These are phyloP conservation scores for Notodonta dromedarius DNA, from an alignment of 2,888 invertebrate genomes.

Conservation along the genomic window DNA sequence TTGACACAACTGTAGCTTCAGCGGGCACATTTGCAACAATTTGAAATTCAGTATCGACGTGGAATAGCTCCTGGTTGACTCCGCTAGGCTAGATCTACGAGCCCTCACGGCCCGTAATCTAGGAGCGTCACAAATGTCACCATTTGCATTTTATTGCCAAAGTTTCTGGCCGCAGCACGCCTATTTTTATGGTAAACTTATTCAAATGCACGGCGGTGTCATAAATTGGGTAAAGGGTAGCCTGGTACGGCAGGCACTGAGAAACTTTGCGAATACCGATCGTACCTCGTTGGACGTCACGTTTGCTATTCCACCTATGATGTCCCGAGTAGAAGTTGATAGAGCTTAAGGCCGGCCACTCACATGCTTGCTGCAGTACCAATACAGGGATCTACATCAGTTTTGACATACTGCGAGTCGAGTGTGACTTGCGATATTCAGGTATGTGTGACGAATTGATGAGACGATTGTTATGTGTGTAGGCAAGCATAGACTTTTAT, in stretches of 20 bases:
- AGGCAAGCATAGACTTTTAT: no score
- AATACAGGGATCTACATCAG: no score
- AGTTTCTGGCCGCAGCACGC: slow-evolving; percentile 76
- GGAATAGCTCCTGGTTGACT: slow-evolving; percentile 15
- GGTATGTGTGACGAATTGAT: no score
- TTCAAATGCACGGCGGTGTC: slow-evolving; percentile 78
- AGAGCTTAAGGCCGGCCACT: no score
- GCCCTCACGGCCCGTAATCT: slow-evolving; percentile 42
- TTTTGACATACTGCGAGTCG: no score
- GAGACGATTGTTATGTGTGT: no score
- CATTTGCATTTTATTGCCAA: slow-evolving; percentile 83
- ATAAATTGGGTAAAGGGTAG: slow-evolving; percentile 78
- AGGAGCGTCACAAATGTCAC: slow-evolving; percentile 65
- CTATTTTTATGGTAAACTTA: slow-evolving; percentile 82
- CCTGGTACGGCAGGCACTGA: slow-evolving; percentile 65
- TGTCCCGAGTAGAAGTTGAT: no score
- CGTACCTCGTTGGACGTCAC: slow-evolving; percentile 35
- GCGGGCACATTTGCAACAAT: slow-evolving; percentile 14
- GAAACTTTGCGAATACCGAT: slow-evolving; percentile 52
- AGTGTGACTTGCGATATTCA: no score
- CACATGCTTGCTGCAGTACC: no score
- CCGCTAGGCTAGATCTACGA: slow-evolving; percentile 19
- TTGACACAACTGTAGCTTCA: no score
- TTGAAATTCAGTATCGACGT: slow-evolving; percentile 18
- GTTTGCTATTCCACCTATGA: slow-evolving; percentile 23